A percentile compares a stretch with the other conserved stretches of the same genome.
Evolutionary conservation across 2,797 vertebrate genomes (phyloP).

Genomic region (Squalus acanthias): DNA sequence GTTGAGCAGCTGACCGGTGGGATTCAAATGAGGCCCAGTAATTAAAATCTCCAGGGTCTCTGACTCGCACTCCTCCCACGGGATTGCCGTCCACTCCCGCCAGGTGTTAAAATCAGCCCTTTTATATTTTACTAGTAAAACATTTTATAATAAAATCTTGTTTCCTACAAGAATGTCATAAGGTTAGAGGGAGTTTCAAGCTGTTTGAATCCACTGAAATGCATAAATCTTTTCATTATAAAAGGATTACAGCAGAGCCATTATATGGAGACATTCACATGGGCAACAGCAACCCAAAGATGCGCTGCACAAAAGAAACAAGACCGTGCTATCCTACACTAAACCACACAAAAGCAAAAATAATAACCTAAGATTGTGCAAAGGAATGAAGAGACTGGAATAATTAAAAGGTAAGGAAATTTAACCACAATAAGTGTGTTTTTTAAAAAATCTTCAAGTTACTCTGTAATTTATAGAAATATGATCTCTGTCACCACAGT

Average conservation of each 20-base stretch:
- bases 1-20: not conserved
- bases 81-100: not conserved
- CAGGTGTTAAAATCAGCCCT: not conserved
- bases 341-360: conserved; percentile 1
- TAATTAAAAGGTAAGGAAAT: conserved; percentile 15
- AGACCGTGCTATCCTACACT: not conserved
- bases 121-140: not conserved
- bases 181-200: not conserved
- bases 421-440: not conserved
- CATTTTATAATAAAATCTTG: not conserved
- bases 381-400: not conserved
- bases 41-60: not conserved
- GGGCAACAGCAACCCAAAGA: not conserved
- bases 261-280: not conserved
- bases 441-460: not conserved
- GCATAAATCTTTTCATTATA: not conserved
- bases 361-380: not conserved
- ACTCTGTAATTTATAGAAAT: conserved; percentile 1
- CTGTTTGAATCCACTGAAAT: not conserved
- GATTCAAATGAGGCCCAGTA: not conserved
- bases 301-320: not conserved
- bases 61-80: not conserved
- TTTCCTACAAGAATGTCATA: not conserved
- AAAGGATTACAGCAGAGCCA: not conserved
- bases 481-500: too few relatives aligned